phyloP scores from a whole-genome alignment of 2,113 vertebrate species.

The Hippoglossus stenolepis region DNA sequence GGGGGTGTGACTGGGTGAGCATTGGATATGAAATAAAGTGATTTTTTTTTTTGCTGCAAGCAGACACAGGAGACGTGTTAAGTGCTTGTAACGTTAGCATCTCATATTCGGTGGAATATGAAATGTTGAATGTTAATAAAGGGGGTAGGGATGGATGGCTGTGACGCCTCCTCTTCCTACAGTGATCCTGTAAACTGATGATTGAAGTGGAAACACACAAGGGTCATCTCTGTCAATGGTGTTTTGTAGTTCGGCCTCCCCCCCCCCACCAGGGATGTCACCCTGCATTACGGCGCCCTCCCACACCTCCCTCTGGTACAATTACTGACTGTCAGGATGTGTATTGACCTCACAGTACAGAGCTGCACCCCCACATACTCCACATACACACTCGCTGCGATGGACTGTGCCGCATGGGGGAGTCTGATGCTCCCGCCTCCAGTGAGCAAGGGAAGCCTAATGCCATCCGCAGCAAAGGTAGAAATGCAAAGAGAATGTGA shows the following conservation, averaged over 20 bases:
- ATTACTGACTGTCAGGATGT: constrained; percentile 70
- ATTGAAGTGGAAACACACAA: constrained; percentile 23
- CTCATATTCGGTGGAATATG: constrained; percentile 11
- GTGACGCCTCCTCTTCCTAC: neutral
- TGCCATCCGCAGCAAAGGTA: constrained; percentile 42
- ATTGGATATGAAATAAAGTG: constrained; percentile 49
- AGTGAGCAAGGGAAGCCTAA: constrained; percentile 2
- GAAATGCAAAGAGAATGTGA: constrained; percentile 45
- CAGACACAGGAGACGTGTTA: constrained; percentile 24
- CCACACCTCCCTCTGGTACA: constrained; percentile 70
- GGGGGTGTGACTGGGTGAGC: constrained; percentile 9
- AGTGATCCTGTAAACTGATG: neutral
- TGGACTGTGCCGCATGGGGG: neutral
- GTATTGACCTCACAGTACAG: constrained; percentile 59
- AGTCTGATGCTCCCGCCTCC: constrained; percentile 4
- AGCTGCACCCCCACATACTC: constrained; percentile 24
- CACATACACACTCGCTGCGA: neutral
- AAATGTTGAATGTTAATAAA: neutral
- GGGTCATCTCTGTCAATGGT: constrained; percentile 38
- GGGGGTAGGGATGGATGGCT: neutral
- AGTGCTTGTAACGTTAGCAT: constrained; percentile 38
- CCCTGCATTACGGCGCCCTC: constrained; percentile 60
- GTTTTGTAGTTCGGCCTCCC: constrained; percentile 6
- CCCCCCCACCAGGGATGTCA: constrained; percentile 51
- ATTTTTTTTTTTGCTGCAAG: constrained; percentile 31